These are phyloP conservation scores for Chrysomela aeneicollis DNA, from an alignment of 2,888 invertebrate species.

Conservation along the genomic window DNA sequence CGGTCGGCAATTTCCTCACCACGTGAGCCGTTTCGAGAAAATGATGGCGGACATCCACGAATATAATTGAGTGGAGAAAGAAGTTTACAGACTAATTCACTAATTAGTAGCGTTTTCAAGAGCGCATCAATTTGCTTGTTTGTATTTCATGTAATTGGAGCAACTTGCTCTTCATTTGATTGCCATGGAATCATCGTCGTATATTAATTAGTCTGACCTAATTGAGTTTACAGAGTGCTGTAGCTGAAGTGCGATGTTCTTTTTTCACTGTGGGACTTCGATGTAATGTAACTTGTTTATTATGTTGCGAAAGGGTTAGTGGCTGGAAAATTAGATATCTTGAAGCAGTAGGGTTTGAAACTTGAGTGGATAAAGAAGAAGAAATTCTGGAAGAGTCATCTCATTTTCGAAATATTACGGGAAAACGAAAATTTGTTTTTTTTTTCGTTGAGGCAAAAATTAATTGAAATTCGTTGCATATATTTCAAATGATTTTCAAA, in stretches of 20 bases:
- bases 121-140: conserved; percentile 31
- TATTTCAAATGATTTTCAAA: too few species aligned
- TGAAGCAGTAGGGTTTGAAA: too few species aligned
- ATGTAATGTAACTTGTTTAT: neutral
- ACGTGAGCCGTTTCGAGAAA: neutral
- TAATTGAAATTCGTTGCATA: too few species aligned
- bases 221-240: conserved; percentile 27
- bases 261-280: neutral
- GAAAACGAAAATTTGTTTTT: too few species aligned
- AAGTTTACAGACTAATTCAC: conserved; percentile 28
- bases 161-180: conserved; percentile 29
- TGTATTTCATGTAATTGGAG: conserved; percentile 31
- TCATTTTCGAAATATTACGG: too few species aligned
- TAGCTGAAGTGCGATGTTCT: conserved; percentile 20
- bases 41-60: conserved; percentile 3
- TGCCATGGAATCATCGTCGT: conserved; percentile 28
- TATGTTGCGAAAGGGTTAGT: neutral
- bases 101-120: conserved; percentile 32
- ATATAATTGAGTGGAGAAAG: conserved; percentile 20
- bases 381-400: too few species aligned
- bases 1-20: neutral
- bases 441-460: too few species aligned
- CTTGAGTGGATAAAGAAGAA: neutral
- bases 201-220: conserved; percentile 34
- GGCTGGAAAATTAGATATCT: neutral